These are phyloP conservation scores for Danio jaintianensis DNA, from an alignment of 2,797 vertebrate genomes.

Conservation along the genomic window DNA sequence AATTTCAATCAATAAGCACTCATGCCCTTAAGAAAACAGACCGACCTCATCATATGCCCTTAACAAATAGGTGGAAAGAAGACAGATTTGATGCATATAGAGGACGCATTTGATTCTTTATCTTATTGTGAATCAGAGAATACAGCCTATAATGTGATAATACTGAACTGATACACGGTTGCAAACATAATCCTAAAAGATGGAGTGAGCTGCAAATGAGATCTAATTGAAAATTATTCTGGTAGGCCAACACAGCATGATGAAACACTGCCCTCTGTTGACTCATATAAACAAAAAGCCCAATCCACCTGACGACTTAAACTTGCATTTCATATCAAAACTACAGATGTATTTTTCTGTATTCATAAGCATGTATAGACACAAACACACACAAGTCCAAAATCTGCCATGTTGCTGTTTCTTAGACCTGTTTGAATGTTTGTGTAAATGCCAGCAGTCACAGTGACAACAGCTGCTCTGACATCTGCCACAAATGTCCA, in stretches of 20 bases:
- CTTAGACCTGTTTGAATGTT: background rate
- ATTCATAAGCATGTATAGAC: slow-evolving; percentile 8
- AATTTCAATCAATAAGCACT: slow-evolving; percentile 58
- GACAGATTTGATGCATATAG: background rate
- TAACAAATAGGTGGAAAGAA: background rate
- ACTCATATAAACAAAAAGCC: slow-evolving; percentile 15
- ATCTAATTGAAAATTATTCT: slow-evolving; percentile 22
- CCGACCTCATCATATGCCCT: slow-evolving; percentile 47
- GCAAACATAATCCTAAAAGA: slow-evolving; percentile 5
- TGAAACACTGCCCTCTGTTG: slow-evolving; percentile 61
- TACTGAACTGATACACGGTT: background rate
- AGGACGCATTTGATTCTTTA: background rate
- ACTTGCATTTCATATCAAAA: background rate
- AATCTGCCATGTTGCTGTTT: background rate
- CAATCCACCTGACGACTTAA: slow-evolving; percentile 9
- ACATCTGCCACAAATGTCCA: slow-evolving; percentile 23
- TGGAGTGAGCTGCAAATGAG: background rate
- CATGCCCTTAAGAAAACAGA: slow-evolving; percentile 50
- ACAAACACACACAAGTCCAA: background rate
- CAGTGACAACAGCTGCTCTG: slow-evolving; percentile 23
- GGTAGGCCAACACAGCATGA: slow-evolving; percentile 24
- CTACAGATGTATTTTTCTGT: slow-evolving; percentile 9
- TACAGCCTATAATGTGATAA: background rate
- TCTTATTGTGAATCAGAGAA: background rate
- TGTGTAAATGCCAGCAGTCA: slow-evolving; percentile 31